phyloP scores from a whole-genome alignment of 2,113 vertebrate species.

The Tupaia chinensis region DNA sequence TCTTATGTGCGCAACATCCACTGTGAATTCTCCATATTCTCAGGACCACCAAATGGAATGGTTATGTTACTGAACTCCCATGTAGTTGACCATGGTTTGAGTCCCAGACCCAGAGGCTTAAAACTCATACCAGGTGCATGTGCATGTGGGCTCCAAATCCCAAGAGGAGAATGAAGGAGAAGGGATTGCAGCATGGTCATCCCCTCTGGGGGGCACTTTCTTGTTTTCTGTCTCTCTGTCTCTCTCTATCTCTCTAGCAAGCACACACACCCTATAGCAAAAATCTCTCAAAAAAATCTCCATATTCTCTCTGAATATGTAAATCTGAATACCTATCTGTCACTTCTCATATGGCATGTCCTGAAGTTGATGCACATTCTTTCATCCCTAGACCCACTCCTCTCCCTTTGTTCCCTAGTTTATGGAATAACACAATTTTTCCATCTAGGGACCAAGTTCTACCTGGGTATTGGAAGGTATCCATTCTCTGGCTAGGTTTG shows the following conservation, averaged over 20 bases:
- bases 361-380: background rate
- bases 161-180: too few species aligned
- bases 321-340: background rate
- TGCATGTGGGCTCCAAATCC: too few species aligned
- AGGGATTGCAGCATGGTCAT: too few species aligned
- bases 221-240: too few species aligned
- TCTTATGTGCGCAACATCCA: background rate
- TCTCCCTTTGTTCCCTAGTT: background rate
- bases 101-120: too few species aligned
- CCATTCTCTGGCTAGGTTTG: background rate
- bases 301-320: background rate
- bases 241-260: too few species aligned
- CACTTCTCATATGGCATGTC: background rate
- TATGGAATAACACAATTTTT: background rate
- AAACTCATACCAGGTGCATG: too few species aligned
- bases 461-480: background rate
- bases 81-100: too few species aligned
- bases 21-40: background rate
- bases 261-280: too few species aligned
- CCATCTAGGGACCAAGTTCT: background rate
- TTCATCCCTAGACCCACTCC: background rate
- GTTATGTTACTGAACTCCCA: too few species aligned
- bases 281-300: background rate
- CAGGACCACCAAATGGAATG: background rate
- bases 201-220: too few species aligned